Evolutionary conservation across 2,888 invertebrate species (phyloP).

Genomic region (Epinotia brunnichana): DNA sequence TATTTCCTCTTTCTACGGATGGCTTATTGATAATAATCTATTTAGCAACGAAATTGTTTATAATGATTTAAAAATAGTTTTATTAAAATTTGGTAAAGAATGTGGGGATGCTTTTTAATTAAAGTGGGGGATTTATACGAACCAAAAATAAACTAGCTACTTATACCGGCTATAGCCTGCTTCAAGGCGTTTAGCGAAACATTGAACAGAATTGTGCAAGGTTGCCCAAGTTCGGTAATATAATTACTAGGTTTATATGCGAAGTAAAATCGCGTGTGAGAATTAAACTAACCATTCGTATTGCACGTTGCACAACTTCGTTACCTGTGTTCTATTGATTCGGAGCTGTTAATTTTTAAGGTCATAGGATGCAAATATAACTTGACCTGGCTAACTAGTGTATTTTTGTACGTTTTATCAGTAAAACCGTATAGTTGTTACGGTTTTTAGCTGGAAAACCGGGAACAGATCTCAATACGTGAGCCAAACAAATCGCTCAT

Average conservation of each 20-base stretch:
- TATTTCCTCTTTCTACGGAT: no score
- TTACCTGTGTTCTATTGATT: conserved; percentile 49
- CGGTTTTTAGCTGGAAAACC: conserved; percentile 25
- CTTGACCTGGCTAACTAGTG: conserved; percentile 24
- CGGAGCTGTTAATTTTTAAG: conserved; percentile 49
- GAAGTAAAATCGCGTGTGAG: conserved; percentile 49
- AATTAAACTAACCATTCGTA: conserved; percentile 46
- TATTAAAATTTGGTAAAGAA: no score
- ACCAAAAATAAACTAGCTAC: conserved; percentile 6
- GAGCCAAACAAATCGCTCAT: conserved; percentile 41
- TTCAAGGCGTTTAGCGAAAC: background rate
- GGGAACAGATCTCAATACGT: conserved; percentile 35
- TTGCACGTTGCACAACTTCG: conserved; percentile 48
- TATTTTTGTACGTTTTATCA: conserved; percentile 6
- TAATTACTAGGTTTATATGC: conserved; percentile 40
- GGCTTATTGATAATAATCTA: no score
- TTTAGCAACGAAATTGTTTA: no score
- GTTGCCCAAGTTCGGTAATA: conserved; percentile 38
- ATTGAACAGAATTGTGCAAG: conserved; percentile 34
- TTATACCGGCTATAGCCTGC: no score
- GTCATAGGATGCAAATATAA: conserved; percentile 30
- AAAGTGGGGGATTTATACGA: background rate
- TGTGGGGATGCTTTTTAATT: background rate
- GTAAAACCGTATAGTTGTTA: conserved; percentile 15
- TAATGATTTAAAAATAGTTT: no score